Evolutionary conservation across 2,888 invertebrate genomes (phyloP), one percentile per base, ranked within the genome.

Genomic region (Zygogramma bicolorata): DNA sequence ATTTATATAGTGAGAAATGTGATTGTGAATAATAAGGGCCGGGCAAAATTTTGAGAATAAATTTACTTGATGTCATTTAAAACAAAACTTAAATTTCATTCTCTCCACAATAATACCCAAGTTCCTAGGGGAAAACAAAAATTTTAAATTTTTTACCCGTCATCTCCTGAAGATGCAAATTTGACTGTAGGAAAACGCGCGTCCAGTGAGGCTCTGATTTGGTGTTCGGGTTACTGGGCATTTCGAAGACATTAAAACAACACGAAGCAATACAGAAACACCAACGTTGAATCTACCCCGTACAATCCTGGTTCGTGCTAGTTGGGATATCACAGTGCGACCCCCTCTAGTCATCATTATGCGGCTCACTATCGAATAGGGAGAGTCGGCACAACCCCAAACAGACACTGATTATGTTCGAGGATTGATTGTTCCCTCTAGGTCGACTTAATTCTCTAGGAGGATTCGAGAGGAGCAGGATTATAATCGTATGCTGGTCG

Each of bases 321-420:
- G 69, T 66, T 65, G 10, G 46, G 10, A 66, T 73, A 73, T 73
- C 73, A 67, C 73, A 70, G 73, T 73, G 57, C 31, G 57, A 46
- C 53, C 65, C 73, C 73, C 73, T 66, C 42, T 53, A 70, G 70
- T 62, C 66, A 73, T 73, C 69, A 70, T 73, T 73, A 73, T 73
- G 73, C 73, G 70, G 66, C 70, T 34, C 69, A 60, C 70, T 49
- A 62, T 42, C 62, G 49, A 25, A 25, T 65, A 61, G 62, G 31
- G 58, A 65, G 61, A 62, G 42, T 13, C 42, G 27, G 42, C 29
- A 38, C 46, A 46, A 18, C 62, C 73, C 58, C 68, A 62, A 73
- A 73, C 73, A 73, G 70, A 70, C 73, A 58, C 73, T 73, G 73
- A 73, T 73, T 73, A 73, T 73, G 69, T 62, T 61, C 57, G 62